Evolutionary conservation across 2,113 vertebrate genomes (phyloP).

Genomic region (Onychostruthus taczanowskii): DNA sequence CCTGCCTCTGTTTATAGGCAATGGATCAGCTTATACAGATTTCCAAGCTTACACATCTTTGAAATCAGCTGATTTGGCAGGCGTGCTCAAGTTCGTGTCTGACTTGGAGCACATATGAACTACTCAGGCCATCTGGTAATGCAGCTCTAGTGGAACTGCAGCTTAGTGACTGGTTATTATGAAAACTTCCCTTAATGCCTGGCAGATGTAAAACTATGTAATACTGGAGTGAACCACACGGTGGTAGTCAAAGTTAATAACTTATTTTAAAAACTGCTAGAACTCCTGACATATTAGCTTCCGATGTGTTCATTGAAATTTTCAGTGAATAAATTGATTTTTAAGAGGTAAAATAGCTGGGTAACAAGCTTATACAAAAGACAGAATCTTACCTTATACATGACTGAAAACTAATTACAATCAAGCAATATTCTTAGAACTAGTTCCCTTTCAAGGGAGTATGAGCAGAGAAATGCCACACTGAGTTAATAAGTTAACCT

Average conservation of each 20-base stretch:
- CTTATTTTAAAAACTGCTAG: slow-evolving; percentile 56
- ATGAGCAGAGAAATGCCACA: neutral
- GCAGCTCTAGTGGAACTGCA: neutral
- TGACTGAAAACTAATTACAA: slow-evolving; percentile 7
- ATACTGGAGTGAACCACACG: slow-evolving; percentile 75
- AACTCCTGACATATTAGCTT: neutral
- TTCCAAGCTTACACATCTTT: neutral
- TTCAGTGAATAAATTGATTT: slow-evolving; percentile 42
- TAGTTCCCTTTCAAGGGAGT: neutral
- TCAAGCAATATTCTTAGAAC: neutral
- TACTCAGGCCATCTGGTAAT: slow-evolving; percentile 1
- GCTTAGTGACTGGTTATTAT: neutral
- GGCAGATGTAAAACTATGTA: slow-evolving; percentile 53
- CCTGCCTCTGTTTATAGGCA: neutral
- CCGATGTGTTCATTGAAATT: slow-evolving; percentile 46
- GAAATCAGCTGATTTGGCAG: neutral
- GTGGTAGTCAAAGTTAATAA: slow-evolving; percentile 81
- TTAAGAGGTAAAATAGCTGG: neutral
- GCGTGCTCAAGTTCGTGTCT: neutral
- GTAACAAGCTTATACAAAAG: neutral
- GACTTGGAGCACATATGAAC: neutral
- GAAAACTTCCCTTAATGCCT: neutral
- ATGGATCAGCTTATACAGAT: neutral
- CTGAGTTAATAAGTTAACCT: neutral
- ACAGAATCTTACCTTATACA: neutral